Evolutionary conservation across 2,113 vertebrate genomes (phyloP).

Genomic region (Anhinga anhinga): DNA sequence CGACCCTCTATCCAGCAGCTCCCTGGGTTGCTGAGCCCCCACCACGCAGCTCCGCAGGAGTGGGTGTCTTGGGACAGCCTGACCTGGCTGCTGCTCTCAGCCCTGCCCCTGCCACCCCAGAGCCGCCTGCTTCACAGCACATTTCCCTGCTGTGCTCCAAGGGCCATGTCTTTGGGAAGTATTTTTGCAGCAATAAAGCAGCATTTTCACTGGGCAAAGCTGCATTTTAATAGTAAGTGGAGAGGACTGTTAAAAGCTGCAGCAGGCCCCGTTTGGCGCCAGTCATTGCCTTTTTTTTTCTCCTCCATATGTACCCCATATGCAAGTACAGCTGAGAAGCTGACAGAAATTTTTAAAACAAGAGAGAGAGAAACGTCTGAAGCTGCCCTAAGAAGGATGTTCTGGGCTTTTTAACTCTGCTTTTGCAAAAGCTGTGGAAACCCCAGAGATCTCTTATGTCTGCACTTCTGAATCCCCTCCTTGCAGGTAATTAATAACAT

Average conservation of each 20-base stretch:
- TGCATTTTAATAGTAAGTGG: constrained; percentile 29
- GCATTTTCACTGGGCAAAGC: constrained; percentile 24
- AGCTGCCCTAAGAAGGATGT: not conserved
- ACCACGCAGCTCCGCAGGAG: not conserved
- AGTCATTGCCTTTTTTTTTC: not conserved
- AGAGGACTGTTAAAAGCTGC: constrained; percentile 48
- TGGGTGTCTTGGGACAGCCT: not conserved
- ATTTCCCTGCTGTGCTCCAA: not conserved
- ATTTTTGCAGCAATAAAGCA: constrained; percentile 27
- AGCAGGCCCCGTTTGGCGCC: constrained; percentile 9
- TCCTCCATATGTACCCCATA: constrained; percentile 54
- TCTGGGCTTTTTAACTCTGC: not conserved
- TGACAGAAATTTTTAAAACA: not conserved
- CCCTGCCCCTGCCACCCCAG: accelerated
- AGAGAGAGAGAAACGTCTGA: not conserved
- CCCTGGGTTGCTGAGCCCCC: not conserved
- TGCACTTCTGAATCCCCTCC: not conserved
- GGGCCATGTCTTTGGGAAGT: not conserved
- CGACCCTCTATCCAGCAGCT: not conserved
- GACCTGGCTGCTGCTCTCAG: not conserved
- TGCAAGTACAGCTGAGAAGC: constrained; percentile 46
- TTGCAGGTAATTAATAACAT: not conserved
- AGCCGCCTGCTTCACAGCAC: accelerated
- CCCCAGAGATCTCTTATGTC: not conserved
- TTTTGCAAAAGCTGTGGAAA: not conserved